Evolutionary conservation across 1,140 invertebrate genomes (phyloP).

Genomic region (Solenopsis fugax): DNA sequence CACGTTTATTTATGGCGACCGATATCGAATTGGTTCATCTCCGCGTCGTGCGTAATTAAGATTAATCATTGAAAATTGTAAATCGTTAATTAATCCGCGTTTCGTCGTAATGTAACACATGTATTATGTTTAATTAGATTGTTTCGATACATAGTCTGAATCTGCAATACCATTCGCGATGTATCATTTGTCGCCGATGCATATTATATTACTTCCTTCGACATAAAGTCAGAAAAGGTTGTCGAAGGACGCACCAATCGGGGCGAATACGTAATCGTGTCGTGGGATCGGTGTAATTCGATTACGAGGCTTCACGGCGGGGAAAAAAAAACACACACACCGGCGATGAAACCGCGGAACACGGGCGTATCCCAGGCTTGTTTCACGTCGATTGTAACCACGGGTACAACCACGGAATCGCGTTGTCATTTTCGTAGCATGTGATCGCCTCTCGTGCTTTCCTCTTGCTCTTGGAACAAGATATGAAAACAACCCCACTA

Average conservation of each 20-base stretch:
- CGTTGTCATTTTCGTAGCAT: background rate
- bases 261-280: constrained; percentile 17
- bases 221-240: background rate
- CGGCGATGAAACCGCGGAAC: constrained; percentile 40
- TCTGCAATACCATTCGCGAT: background rate
- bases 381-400: constrained; percentile 13
- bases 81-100: background rate
- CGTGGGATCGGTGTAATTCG: constrained; percentile 50
- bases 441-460: background rate
- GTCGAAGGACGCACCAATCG: constrained; percentile 18
- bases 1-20: constrained; percentile 7
- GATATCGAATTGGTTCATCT: constrained; percentile 42
- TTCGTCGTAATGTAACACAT: background rate
- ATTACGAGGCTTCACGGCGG: constrained; percentile 24
- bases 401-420: background rate
- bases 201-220: constrained; percentile 12
- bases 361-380: constrained; percentile 1
- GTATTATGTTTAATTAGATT: background rate
- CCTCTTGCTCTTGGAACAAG: background rate
- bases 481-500: constrained; percentile 17
- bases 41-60: background rate
- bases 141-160: background rate
- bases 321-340: background rate
- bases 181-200: background rate
- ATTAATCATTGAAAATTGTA: background rate